Conservation (phyloP, 2,113 vertebrate species). For the Pseudonaja textilis region DNA sequence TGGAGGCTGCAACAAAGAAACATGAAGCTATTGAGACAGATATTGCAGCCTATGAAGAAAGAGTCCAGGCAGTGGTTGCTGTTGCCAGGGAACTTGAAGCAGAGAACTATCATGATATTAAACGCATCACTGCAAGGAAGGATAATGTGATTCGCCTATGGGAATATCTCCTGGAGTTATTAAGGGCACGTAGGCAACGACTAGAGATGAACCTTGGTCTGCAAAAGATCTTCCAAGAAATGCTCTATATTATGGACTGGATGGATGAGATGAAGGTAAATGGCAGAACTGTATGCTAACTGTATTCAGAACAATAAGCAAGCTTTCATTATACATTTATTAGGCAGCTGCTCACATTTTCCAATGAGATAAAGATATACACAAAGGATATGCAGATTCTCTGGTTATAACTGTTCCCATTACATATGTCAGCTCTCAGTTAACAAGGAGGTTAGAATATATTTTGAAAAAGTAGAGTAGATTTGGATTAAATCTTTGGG, state of each 20-base stretch:
- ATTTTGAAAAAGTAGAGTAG: too few relatives aligned
- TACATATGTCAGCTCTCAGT: neutral
- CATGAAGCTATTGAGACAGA: constrained; percentile 96
- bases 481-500: neutral
- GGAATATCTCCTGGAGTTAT: constrained; percentile 94
- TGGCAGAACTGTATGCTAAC: neutral
- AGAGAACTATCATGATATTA: constrained; percentile 93
- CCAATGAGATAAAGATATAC: neutral
- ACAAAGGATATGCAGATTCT: neutral
- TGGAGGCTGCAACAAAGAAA: constrained; percentile 95
- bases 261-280: constrained; percentile 98
- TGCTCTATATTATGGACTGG: constrained; percentile 99
- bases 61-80: constrained; percentile 88
- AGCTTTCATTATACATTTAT: neutral
- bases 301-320: neutral
- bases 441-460: neutral
- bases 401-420: neutral
- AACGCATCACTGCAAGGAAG: constrained; percentile 86
- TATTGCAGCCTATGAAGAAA: constrained; percentile 91
- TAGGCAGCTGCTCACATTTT: neutral
- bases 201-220: constrained; percentile 94
- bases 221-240: constrained; percentile 97
- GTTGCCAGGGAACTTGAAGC: constrained; percentile 89
- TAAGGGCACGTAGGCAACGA: constrained; percentile 83
- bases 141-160: constrained; percentile 94